Evolutionary conservation across 2,888 invertebrate species (phyloP).

Genomic region (Aquatica leii): DNA sequence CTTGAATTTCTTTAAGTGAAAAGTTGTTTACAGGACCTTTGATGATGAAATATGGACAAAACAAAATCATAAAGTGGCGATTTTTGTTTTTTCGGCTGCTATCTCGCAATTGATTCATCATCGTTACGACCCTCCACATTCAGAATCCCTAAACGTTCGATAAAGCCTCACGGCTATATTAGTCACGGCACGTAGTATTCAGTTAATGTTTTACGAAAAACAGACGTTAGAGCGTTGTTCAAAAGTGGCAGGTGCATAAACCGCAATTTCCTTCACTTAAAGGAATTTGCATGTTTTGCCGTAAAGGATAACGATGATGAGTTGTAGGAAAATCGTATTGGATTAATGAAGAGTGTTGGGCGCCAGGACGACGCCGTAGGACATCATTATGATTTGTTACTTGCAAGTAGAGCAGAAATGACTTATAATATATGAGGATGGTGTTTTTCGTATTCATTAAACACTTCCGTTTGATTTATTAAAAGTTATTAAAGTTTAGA

Average conservation of each 20-base stretch:
- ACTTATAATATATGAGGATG: conserved; percentile 22
- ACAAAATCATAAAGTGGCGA: conserved; percentile 18
- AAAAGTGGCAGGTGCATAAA: not conserved
- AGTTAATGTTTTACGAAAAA: conserved; percentile 4
- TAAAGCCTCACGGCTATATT: conserved; percentile 10
- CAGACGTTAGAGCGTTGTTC: not conserved
- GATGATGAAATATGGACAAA: conserved; percentile 7
- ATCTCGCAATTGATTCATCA: conserved; percentile 23
- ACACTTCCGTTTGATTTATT: conserved; percentile 18
- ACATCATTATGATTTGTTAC: conserved; percentile 25
- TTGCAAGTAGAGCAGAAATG: conserved; percentile 24
- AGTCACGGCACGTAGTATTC: conserved; percentile 18
- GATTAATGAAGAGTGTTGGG: conserved; percentile 25
- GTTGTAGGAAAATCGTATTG: conserved; percentile 17
- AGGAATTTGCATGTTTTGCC: not conserved
- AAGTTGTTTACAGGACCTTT: conserved; percentile 10
- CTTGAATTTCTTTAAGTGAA: not conserved
- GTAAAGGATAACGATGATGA: not conserved
- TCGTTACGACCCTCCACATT: conserved; percentile 14
- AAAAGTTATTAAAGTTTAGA: not conserved
- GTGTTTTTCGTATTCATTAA: conserved; percentile 23
- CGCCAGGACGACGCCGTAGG: conserved; percentile 25
- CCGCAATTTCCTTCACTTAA: not conserved
- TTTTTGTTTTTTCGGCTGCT: conserved; percentile 15
- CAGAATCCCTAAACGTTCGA: not conserved